These are phyloP conservation scores for Drosophila ohnishii DNA, from an alignment of 1,140 invertebrate genomes.

Conservation along the genomic window DNA sequence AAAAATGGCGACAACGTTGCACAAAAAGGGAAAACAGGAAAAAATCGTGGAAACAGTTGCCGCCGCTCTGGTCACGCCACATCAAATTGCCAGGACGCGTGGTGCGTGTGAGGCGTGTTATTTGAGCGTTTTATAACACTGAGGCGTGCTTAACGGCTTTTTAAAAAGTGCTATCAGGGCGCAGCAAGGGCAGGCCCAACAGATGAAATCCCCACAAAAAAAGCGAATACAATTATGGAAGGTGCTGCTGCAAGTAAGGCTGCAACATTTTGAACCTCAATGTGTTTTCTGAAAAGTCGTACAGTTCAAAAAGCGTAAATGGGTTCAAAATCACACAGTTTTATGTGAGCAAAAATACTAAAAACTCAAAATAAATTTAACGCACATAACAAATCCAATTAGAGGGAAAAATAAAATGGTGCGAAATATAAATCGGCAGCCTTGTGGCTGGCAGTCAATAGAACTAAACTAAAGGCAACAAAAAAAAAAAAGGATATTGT, in stretches of 20 bases:
- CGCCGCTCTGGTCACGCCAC: conserved; percentile 61
- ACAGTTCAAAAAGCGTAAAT: not conserved
- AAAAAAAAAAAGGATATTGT: conserved; percentile 8
- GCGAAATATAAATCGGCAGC: conserved; percentile 21
- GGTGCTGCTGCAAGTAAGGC: not conserved
- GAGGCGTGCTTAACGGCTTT: conserved; percentile 73
- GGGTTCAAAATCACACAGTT: not conserved
- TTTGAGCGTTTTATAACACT: conserved; percentile 73
- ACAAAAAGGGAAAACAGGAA: conserved; percentile 17
- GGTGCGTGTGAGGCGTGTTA: conserved; percentile 61
- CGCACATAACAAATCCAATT: conserved; percentile 67
- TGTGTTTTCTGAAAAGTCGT: not conserved
- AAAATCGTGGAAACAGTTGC: conserved; percentile 34
- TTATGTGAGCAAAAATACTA: conserved; percentile 13
- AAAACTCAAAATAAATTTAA: conserved; percentile 49
- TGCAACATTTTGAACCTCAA: not conserved
- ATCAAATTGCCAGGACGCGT: conserved; percentile 72
- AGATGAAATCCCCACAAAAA: conserved; percentile 2
- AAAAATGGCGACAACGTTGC: conserved; percentile 52
- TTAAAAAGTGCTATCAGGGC: conserved; percentile 65
- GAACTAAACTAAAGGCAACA: conserved; percentile 26
- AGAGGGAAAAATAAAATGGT: conserved; percentile 54
- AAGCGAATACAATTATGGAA: conserved; percentile 2
- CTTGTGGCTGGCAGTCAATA: conserved; percentile 45
- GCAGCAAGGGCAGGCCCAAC: conserved; percentile 22